Percentiles rank a stretch among this genome's conserved stretches.
Conservation (phyloP, 2,113 vertebrate species). For the Pyxicephalus adspersus region DNA sequence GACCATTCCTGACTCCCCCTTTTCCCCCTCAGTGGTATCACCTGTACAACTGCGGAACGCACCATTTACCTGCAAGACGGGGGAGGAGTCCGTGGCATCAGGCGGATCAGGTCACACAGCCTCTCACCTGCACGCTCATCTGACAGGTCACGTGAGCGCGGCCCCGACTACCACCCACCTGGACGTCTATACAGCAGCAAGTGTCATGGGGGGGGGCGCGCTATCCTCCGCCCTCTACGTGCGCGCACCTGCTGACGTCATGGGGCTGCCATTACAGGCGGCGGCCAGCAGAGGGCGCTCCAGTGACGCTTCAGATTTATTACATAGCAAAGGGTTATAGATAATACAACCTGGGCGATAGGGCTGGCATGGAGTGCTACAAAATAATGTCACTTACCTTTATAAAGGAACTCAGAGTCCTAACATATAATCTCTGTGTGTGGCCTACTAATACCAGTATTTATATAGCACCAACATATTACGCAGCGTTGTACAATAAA, state of each 20-base stretch:
- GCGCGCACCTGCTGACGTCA: background rate
- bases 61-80: slow-evolving; percentile 28
- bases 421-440: too few relatives aligned
- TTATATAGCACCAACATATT: too few relatives aligned
- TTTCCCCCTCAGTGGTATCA: background rate
- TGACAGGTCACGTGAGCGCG: background rate
- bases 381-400: too few relatives aligned
- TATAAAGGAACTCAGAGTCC: too few relatives aligned
- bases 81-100: background rate
- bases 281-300: background rate
- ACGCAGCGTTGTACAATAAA: too few relatives aligned
- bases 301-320: background rate
- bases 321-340: background rate
- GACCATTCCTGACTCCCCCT: too few relatives aligned
- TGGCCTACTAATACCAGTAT: too few relatives aligned
- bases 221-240: background rate
- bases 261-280: background rate
- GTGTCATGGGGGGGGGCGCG: background rate
- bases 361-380: background rate
- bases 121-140: background rate
- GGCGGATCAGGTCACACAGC: background rate
- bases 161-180: slow-evolving; percentile 23
- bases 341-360: background rate
- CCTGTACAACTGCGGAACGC: background rate
- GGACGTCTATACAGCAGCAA: background rate